A percentile compares a stretch with the other conserved stretches of the same genome.
phyloP scores from a whole-genome alignment of 2,113 vertebrate species.

The Protobothrops mucrosquamatus region DNA sequence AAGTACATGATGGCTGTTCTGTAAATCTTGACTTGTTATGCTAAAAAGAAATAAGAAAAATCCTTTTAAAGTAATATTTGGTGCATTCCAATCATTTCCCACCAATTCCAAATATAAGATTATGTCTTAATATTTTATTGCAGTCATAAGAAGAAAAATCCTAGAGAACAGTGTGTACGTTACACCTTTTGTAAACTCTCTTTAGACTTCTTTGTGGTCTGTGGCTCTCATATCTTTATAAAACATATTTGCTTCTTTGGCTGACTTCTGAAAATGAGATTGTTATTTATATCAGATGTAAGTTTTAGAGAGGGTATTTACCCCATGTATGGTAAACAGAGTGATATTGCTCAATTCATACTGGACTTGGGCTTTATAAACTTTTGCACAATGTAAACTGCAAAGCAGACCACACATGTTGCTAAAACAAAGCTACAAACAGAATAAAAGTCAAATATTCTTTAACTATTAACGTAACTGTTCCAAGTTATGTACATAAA shows the following conservation, averaged over 20 bases:
- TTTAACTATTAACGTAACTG: conserved; percentile 24
- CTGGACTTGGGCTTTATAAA: conserved; percentile 64
- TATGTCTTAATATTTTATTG: conserved; percentile 7
- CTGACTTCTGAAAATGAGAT: conserved; percentile 50
- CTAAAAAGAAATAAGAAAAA: background rate
- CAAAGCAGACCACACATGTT: conserved; percentile 68
- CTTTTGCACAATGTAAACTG: conserved; percentile 69
- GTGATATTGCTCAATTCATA: conserved; percentile 61
- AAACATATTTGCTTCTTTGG: conserved; percentile 51
- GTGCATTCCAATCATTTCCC: background rate
- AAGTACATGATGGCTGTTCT: background rate
- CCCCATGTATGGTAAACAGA: conserved; percentile 58
- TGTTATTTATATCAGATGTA: conserved; percentile 57
- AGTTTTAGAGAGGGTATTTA: conserved; percentile 55
- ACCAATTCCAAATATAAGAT: background rate
- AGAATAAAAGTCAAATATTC: conserved; percentile 19
- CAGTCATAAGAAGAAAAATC: background rate
- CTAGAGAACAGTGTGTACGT: background rate
- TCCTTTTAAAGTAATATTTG: background rate
- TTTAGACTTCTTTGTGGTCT: conserved; percentile 6
- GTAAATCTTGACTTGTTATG: background rate
- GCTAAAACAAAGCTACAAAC: conserved; percentile 57
- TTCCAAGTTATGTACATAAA: conserved; percentile 45
- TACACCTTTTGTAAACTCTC: background rate
- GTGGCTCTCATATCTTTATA: background rate